A percentile compares a stretch with the other conserved stretches of the same genome.
These are phyloP conservation scores for Archocentrus centrarchus DNA, from an alignment of 2,113 vertebrate species.

Conservation along the genomic window DNA sequence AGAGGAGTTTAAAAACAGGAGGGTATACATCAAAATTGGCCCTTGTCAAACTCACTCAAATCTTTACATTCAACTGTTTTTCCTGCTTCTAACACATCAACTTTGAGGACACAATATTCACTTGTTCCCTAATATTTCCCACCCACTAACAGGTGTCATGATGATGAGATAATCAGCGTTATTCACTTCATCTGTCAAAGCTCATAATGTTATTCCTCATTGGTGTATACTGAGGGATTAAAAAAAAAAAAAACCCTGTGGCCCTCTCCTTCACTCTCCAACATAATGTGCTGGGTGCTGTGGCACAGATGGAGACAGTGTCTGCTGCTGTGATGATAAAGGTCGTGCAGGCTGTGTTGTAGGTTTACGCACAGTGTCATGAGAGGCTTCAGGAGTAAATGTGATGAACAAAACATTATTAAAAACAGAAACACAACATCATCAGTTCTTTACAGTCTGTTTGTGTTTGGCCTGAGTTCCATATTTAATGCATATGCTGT, in stretches of 20 bases:
- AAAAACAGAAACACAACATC: not conserved
- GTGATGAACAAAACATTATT: not conserved
- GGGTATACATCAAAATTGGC: too few species aligned
- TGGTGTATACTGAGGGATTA: too few species aligned
- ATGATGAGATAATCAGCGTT: too few species aligned
- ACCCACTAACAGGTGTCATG: too few species aligned
- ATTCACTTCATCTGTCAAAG: too few species aligned
- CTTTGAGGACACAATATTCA: too few species aligned
- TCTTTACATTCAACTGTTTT: too few species aligned
- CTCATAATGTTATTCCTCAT: too few species aligned
- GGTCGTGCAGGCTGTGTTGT: slow-evolving; percentile 18
- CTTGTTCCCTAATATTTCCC: too few species aligned
- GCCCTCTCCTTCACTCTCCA: not conserved
- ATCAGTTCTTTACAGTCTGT: not conserved
- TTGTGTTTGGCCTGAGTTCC: not conserved
- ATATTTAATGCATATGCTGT: not conserved
- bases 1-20: too few species aligned
- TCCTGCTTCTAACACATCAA: too few species aligned
- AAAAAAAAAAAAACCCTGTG: not conserved
- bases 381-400: slow-evolving; percentile 25
- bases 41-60: too few species aligned
- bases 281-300: not conserved
- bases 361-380: not conserved
- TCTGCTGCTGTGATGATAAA: slow-evolving; percentile 38
- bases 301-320: slow-evolving; percentile 13